Percentiles rank a stretch among this genome's conserved stretches.
phyloP scores from a whole-genome alignment of 2,113 vertebrate genomes.

The Ictalurus punctatus region DNA sequence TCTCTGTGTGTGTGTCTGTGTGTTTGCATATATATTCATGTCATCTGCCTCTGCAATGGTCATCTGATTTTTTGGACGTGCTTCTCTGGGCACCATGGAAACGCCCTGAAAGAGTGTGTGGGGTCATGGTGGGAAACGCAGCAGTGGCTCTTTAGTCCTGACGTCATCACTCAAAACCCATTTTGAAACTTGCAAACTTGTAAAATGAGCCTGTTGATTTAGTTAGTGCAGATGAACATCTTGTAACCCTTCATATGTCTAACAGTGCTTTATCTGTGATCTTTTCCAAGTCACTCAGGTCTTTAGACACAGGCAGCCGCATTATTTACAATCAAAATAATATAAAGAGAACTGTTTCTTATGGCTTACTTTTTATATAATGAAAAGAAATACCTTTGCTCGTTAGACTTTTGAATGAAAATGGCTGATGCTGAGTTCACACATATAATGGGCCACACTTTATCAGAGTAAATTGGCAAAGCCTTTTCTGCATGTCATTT shows the following conservation, averaged over 20 bases:
- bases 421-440: background rate
- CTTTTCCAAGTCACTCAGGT: background rate
- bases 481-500: background rate
- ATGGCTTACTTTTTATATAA: background rate
- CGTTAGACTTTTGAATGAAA: background rate
- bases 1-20: too few relatives aligned
- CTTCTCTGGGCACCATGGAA: conserved; percentile 17
- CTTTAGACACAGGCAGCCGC: background rate
- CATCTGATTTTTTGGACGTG: conserved; percentile 21
- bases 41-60: background rate
- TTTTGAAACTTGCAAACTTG: background rate
- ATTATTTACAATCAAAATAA: background rate
- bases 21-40: background rate
- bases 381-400: background rate
- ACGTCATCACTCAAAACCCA: conserved; percentile 5
- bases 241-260: background rate
- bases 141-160: conserved; percentile 4
- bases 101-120: background rate
- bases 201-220: background rate
- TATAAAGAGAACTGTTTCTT: background rate
- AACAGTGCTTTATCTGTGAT: background rate
- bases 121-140: background rate
- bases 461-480: background rate
- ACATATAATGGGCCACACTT: background rate
- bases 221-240: background rate